phyloP scores from a whole-genome alignment of 2,797 vertebrate species.

The Falco naumanni region DNA sequence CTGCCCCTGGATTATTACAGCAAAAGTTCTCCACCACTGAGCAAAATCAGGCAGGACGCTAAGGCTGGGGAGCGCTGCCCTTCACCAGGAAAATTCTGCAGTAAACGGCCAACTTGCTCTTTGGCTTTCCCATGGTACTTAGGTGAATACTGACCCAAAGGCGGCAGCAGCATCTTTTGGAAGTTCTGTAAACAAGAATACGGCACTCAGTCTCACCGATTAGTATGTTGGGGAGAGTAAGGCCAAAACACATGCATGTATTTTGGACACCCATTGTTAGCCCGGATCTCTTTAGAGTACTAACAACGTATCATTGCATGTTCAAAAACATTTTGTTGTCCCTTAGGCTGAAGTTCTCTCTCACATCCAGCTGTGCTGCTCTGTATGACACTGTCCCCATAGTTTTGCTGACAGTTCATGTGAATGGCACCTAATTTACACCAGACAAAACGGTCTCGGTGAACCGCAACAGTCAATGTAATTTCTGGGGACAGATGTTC shows the following conservation, averaged over 20 bases:
- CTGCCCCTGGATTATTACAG: not conserved
- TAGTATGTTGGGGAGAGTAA: not conserved
- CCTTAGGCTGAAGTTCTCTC: not conserved
- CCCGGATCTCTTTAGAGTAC: not conserved
- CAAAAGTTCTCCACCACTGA: not conserved
- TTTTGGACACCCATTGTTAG: not conserved
- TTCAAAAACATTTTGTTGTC: not conserved
- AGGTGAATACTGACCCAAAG: not conserved
- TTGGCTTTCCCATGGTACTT: not conserved
- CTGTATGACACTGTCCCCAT: not conserved
- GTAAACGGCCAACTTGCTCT: not conserved
- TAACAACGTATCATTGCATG: fast-evolving
- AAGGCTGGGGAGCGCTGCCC: not conserved
- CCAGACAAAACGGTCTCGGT: not conserved
- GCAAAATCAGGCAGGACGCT: not conserved
- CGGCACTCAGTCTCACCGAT: not conserved
- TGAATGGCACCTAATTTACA: not conserved
- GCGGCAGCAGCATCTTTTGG: not conserved
- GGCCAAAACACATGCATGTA: not conserved
- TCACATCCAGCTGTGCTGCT: not conserved
- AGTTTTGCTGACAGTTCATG: not conserved
- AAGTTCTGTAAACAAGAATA: not conserved
- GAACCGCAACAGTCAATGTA: not conserved
- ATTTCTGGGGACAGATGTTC: not conserved
- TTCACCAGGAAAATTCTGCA: not conserved